Evolutionary conservation across 2,113 vertebrate genomes (phyloP).

Genomic region (Rhagologus leucostigma): DNA sequence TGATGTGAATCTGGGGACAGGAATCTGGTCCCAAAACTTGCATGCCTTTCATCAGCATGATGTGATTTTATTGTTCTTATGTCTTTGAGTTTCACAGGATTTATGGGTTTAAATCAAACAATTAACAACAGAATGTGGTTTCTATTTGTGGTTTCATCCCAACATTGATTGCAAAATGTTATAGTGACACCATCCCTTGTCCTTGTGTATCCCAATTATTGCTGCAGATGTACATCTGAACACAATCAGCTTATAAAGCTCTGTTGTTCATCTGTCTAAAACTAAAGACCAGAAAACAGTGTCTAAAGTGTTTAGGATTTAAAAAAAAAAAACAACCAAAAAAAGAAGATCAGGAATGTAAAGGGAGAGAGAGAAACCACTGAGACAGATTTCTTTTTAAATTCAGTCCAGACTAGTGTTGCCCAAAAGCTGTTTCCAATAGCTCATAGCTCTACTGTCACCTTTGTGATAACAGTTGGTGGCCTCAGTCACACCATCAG

Average conservation of each 20-base stretch:
- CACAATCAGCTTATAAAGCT: slow-evolving; percentile 26
- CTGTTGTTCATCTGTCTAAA: slow-evolving; percentile 38
- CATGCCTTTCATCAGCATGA: not conserved
- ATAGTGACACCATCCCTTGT: slow-evolving; percentile 15
- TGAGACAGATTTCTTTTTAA: not conserved
- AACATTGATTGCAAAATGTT: not conserved
- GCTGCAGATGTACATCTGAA: slow-evolving; percentile 58
- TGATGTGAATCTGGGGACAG: not conserved
- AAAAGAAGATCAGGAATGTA: not conserved
- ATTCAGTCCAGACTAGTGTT: not conserved
- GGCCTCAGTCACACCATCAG: not conserved
- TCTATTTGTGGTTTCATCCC: slow-evolving; percentile 28
- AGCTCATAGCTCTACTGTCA: not conserved
- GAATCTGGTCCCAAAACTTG: not conserved
- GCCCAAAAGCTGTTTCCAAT: not conserved
- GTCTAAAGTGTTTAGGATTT: not conserved
- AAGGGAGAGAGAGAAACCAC: not conserved
- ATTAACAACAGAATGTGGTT: slow-evolving; percentile 39
- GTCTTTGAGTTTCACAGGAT: not conserved
- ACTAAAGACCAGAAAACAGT: slow-evolving; percentile 1
- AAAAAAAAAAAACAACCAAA: not conserved
- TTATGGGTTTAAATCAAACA: slow-evolving; percentile 39
- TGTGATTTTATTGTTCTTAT: not conserved
- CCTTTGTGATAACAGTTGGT: not conserved
- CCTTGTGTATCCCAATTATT: slow-evolving; percentile 5